Evolutionary conservation across 1,140 invertebrate species (phyloP), one percentile per base, ranked within the genome.

Genomic region (Heliconius melpomene): DNA sequence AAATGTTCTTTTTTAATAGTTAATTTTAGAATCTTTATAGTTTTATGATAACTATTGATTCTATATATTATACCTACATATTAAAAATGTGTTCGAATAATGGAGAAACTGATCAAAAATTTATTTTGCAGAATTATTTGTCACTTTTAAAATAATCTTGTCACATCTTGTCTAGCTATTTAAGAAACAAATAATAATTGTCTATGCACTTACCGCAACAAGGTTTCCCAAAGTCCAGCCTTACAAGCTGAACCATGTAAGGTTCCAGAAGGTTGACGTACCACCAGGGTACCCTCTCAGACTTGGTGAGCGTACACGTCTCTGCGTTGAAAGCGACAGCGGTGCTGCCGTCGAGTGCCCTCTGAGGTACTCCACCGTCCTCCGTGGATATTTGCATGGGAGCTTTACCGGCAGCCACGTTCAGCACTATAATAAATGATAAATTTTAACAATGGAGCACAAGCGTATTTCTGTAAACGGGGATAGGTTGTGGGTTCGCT

Each of bases 261-360:
- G 98, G 98, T 87, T 99, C 98, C 38, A 99, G 95, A 1, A 99
- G 95, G 92, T 99, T 99, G 83, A 99, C 98, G 93, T 99, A 99
- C 98, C 98, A 99, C 98, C 98, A 99, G 9, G 98, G 98, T 18
- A 96, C 95, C 7, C 96, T 92, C 91, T 99, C 98, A 0, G 96
- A 92, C 90, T 97, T 97, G 0, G 98, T 99, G 46, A 98, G 94
- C 1, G 98, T 98, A 90, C 98, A 99, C 1, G 98, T 99, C 75
- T 98, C 97, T 1, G 96, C 89, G 80, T 95, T 98, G 94, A 97
- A 98, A 88, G 97, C 96, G 70, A 97, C 96, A 11, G 97, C 96
- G 2, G 98, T 98, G 86, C 97, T 98, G 9, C 98, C 98, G 89
- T 99, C 98, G 32, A 99, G 97, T 8, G 98, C 98, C 86, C 97